These are phyloP conservation scores for Bufo gargarizans DNA, from an alignment of 2,113 vertebrate species.

Conservation along the genomic window DNA sequence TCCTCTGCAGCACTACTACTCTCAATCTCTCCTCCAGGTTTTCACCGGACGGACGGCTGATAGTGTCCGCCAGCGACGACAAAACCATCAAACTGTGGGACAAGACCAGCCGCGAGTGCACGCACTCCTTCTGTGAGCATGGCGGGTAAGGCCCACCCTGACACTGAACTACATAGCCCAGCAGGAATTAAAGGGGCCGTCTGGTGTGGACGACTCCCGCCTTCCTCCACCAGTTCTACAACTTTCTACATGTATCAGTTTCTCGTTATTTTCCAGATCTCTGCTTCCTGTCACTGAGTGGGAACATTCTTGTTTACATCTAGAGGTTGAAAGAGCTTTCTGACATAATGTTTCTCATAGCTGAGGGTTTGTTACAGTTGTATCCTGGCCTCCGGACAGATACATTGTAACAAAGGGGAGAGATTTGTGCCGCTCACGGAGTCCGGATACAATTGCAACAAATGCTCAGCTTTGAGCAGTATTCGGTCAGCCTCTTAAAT, in stretches of 20 bases:
- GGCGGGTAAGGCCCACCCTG: constrained; percentile 78
- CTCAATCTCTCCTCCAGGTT: constrained; percentile 74
- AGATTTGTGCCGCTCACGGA: too few relatives aligned
- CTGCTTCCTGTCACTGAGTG: not conserved
- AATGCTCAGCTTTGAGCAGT: too few relatives aligned
- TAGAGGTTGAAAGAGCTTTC: too few relatives aligned
- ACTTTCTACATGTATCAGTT: not conserved
- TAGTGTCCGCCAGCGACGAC: constrained; percentile 93
- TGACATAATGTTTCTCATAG: not conserved
- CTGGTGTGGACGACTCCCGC: not conserved
- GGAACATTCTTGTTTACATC: too few relatives aligned
- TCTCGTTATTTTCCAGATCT: not conserved
- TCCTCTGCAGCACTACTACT: not conserved
- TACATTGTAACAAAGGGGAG: not conserved
- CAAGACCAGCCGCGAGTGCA: constrained; percentile 89
- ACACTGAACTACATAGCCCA: not conserved
- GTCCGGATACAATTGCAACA: too few relatives aligned
- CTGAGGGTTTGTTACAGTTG: not conserved
- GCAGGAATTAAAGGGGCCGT: not conserved
- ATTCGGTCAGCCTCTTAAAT: too few relatives aligned
- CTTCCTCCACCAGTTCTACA: too few relatives aligned
- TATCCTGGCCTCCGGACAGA: not conserved
- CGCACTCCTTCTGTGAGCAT: constrained; percentile 93
- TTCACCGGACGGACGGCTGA: constrained; percentile 91
- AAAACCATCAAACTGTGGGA: constrained; percentile 96